Evolutionary conservation across 2,113 vertebrate genomes (phyloP).

Genomic region (Nothoprocta perdicaria): DNA sequence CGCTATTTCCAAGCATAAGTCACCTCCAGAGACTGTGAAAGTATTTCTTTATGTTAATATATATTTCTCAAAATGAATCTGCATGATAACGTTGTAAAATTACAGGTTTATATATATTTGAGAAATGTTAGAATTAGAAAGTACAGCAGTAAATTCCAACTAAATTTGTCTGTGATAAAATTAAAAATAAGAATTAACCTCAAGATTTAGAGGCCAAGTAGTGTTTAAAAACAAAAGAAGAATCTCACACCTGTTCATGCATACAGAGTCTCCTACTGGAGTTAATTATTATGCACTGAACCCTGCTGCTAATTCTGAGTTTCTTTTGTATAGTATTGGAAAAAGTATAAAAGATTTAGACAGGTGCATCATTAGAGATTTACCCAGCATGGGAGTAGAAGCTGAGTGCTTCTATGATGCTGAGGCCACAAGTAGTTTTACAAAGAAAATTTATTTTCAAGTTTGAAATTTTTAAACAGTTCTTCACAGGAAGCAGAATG

Average conservation of each 20-base stretch:
- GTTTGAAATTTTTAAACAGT: background rate
- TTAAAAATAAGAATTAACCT: background rate
- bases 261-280: background rate
- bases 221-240: background rate
- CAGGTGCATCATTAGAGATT: background rate
- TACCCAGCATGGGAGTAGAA: background rate
- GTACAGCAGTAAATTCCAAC: background rate
- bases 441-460: background rate
- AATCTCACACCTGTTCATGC: background rate
- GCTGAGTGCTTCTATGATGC: background rate
- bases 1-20: background rate
- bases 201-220: background rate
- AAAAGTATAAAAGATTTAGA: background rate
- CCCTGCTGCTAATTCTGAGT: background rate
- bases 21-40: background rate
- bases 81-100: background rate
- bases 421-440: background rate
- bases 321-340: background rate
- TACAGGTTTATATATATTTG: background rate
- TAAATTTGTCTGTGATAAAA: background rate
- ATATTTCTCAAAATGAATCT: background rate
- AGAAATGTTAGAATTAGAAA: background rate
- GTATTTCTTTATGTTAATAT: background rate
- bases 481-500: background rate
- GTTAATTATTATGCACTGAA: conserved; percentile 1